Conservation (phyloP, 2,888 invertebrate species). For the Drosophila kokeensis region DNA sequence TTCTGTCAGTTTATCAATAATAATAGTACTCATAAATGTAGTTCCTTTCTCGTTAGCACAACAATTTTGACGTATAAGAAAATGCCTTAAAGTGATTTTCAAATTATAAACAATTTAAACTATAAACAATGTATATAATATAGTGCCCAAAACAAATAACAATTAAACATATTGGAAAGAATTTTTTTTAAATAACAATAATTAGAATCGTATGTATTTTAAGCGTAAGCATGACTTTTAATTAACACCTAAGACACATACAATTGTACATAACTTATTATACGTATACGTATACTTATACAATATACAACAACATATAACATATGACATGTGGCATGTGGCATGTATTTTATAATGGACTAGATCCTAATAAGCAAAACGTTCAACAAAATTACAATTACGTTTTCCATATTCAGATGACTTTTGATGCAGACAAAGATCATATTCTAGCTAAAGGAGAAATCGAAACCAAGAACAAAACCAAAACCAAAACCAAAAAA, state of each 20-base stretch:
- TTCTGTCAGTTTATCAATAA: constrained; percentile 11
- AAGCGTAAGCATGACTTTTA: constrained; percentile 71
- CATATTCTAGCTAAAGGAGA: constrained; percentile 41
- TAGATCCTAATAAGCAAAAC: constrained; percentile 50
- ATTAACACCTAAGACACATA: constrained; percentile 56
- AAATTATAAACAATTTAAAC: constrained; percentile 59
- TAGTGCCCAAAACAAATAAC: constrained; percentile 52
- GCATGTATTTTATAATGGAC: constrained; percentile 48
- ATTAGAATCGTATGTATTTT: constrained; percentile 62
- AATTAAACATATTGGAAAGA: constrained; percentile 39
- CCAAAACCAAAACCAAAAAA: constrained; percentile 8
- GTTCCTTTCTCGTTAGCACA: constrained; percentile 65
- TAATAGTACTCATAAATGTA: constrained; percentile 35
- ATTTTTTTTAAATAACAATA: constrained; percentile 69
- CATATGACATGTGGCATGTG: constrained; percentile 14
- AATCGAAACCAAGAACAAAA: constrained; percentile 20
- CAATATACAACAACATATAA: constrained; percentile 26
- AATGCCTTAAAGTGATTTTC: constrained; percentile 81
- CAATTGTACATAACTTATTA: constrained; percentile 54
- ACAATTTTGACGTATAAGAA: constrained; percentile 61
- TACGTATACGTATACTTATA: constrained; percentile 42
- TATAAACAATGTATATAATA: constrained; percentile 61
- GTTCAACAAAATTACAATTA: constrained; percentile 74
- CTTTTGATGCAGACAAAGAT: constrained; percentile 64
- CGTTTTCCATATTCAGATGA: constrained; percentile 78